phyloP scores from a whole-genome alignment of 2,888 invertebrate species.

The Andricus curvator region DNA sequence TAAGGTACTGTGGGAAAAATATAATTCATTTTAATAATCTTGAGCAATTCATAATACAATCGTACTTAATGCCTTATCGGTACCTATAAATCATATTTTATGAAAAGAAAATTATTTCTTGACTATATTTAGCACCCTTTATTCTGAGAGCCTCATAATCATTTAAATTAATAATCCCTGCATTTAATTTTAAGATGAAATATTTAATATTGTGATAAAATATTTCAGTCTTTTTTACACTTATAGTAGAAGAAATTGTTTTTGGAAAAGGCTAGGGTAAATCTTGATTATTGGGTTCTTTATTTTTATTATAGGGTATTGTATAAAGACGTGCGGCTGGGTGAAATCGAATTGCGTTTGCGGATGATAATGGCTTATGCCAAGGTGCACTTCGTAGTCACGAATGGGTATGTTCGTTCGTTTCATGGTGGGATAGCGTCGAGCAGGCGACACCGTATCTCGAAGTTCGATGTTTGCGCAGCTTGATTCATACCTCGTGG shows the following conservation, averaged over 20 bases:
- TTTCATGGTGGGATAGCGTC: slow-evolving; percentile 27
- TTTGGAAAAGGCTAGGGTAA: not conserved
- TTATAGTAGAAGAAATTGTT: not conserved
- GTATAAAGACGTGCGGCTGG: slow-evolving; percentile 21
- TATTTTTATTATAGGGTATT: slow-evolving; percentile 15
- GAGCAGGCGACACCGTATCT: slow-evolving; percentile 73
- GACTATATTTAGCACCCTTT: too few relatives aligned
- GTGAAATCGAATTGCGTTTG: slow-evolving; percentile 35
- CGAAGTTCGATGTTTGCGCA: slow-evolving; percentile 77
- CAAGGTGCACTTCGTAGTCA: slow-evolving; percentile 33
- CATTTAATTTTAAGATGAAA: not conserved
- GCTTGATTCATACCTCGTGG: slow-evolving; percentile 76
- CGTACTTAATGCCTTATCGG: too few relatives aligned
- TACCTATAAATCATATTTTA: too few relatives aligned
- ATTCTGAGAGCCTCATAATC: too few relatives aligned
- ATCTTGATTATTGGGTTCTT: slow-evolving; percentile 2
- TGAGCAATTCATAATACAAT: too few relatives aligned
- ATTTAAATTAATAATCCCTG: too few relatives aligned
- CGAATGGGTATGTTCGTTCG: slow-evolving; percentile 36
- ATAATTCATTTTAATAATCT: too few relatives aligned
- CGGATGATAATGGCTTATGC: slow-evolving; percentile 38
- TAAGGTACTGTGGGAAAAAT: too few relatives aligned
- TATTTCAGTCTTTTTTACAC: not conserved
- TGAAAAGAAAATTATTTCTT: too few relatives aligned
- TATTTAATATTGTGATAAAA: not conserved